These are phyloP conservation scores for Pseudococcus viburni DNA, from an alignment of 2,888 invertebrate species.

Conservation along the genomic window DNA sequence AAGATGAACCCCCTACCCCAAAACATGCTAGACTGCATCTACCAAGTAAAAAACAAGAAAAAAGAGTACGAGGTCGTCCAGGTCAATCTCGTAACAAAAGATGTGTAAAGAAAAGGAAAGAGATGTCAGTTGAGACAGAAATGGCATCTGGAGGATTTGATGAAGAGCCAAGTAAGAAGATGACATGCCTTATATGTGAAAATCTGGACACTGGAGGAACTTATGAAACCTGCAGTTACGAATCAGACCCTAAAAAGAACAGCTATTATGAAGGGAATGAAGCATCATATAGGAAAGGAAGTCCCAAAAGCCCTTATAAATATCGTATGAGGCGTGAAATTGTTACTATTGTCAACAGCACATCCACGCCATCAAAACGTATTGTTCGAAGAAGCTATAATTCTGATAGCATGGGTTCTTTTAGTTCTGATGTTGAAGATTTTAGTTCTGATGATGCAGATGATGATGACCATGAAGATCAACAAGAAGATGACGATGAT, in stretches of 20 bases:
- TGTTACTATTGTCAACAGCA: constrained; percentile 12
- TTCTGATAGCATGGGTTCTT: constrained; percentile 30
- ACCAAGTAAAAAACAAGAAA: constrained; percentile 43
- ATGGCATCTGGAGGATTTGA: constrained; percentile 38
- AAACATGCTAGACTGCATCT: constrained; percentile 25
- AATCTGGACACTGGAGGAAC: constrained; percentile 82
- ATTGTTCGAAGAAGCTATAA: constrained; percentile 22
- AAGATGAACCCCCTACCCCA: constrained; percentile 51
- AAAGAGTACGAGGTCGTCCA: background rate
- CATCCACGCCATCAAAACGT: background rate
- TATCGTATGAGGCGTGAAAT: constrained; percentile 51
- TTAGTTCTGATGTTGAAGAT: constrained; percentile 4
- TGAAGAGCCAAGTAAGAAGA: constrained; percentile 66
- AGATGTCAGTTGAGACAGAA: constrained; percentile 43
- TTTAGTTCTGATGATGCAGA: constrained; percentile 31
- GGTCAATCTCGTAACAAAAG: constrained; percentile 31
- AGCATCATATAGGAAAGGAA: constrained; percentile 27
- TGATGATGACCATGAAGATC: constrained; percentile 65
- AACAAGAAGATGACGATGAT: constrained; percentile 67
- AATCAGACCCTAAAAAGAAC: constrained; percentile 81
- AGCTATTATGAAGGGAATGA: constrained; percentile 70
- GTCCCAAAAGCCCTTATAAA: background rate
- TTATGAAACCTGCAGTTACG: constrained; percentile 86
- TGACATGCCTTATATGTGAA: constrained; percentile 79
- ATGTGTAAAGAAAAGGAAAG: constrained; percentile 61